Conservation (phyloP, 2,113 vertebrate genomes). For the Xyrauchen texanus region DNA sequence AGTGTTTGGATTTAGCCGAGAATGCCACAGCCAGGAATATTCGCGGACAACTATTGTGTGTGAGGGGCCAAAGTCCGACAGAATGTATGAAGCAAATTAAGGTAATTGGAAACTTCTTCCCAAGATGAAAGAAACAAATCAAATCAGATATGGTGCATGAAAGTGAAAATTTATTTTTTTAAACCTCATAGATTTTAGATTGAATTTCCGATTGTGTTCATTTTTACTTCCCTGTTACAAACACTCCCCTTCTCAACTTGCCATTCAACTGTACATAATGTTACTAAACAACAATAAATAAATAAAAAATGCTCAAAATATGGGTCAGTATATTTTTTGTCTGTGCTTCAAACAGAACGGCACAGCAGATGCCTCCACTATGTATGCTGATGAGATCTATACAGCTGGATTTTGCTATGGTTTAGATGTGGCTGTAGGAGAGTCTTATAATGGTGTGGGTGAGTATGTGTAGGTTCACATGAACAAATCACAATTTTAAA, state of each 20-base stretch:
- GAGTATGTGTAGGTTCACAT: constrained; percentile 32
- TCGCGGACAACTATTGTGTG: constrained; percentile 68
- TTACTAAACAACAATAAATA: not conserved
- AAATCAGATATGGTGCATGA: not conserved
- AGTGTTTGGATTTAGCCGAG: constrained; percentile 75
- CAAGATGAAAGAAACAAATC: not conserved
- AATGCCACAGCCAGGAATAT: constrained; percentile 69
- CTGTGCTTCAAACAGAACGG: constrained; percentile 68
- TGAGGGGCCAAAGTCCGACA: constrained; percentile 66
- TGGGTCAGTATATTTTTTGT: not conserved
- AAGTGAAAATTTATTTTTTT: not conserved
- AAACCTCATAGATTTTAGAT: not conserved
- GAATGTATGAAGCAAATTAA: constrained; percentile 79
- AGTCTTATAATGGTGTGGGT: constrained; percentile 75
- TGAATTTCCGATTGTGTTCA: not conserved
- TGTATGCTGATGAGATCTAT: constrained; percentile 77
- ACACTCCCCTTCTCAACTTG: not conserved
- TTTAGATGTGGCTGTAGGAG: constrained; percentile 76
- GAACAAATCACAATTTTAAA: not conserved
- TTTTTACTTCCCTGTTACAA: not conserved
- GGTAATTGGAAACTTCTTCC: constrained; percentile 55
- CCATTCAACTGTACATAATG: not conserved
- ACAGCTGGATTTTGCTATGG: constrained; percentile 76
- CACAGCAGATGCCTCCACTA: constrained; percentile 76
- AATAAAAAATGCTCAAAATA: not conserved